Evolutionary conservation across 2,888 invertebrate genomes (phyloP).

Genomic region (Drosophila ezoana): DNA sequence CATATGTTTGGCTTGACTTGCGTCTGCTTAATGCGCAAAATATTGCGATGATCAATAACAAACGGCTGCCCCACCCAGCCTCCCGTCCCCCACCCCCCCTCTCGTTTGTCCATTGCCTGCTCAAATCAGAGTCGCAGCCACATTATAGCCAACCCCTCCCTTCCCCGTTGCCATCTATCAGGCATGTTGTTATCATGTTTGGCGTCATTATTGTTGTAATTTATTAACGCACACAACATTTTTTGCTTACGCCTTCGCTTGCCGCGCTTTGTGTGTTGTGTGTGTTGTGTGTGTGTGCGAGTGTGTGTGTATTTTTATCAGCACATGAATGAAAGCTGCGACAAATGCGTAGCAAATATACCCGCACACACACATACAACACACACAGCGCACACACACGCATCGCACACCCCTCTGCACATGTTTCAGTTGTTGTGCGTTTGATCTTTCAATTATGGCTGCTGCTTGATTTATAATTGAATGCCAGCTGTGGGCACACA

Average conservation of each 20-base stretch:
- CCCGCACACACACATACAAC: constrained; percentile 6
- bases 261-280: constrained; percentile 9
- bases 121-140: constrained; percentile 40
- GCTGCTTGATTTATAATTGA: constrained; percentile 77
- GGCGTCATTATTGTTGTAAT: constrained; percentile 80
- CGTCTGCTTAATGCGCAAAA: constrained; percentile 79
- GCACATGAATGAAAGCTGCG: constrained; percentile 54
- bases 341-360: constrained; percentile 59
- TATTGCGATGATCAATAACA: constrained; percentile 81
- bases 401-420: constrained; percentile 6
- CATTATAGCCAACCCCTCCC: constrained; percentile 14
- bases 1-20: constrained; percentile 77
- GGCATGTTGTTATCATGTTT: constrained; percentile 76
- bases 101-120: not conserved
- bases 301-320: constrained; percentile 60
- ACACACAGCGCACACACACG: constrained; percentile 3
- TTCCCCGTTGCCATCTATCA: constrained; percentile 37
- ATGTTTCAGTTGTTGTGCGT: constrained; percentile 46
- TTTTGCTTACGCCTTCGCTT: constrained; percentile 68
- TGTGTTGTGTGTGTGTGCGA: constrained; percentile 13
- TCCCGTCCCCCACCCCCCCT: not conserved
- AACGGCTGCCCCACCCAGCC: constrained; percentile 49
- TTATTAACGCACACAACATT: constrained; percentile 77
- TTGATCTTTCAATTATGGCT: constrained; percentile 78
- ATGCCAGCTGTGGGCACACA: constrained; percentile 49